A percentile compares a stretch with the other conserved stretches of the same genome.
Conservation (phyloP, 2,113 vertebrate species). For the Aramus guarauna region DNA sequence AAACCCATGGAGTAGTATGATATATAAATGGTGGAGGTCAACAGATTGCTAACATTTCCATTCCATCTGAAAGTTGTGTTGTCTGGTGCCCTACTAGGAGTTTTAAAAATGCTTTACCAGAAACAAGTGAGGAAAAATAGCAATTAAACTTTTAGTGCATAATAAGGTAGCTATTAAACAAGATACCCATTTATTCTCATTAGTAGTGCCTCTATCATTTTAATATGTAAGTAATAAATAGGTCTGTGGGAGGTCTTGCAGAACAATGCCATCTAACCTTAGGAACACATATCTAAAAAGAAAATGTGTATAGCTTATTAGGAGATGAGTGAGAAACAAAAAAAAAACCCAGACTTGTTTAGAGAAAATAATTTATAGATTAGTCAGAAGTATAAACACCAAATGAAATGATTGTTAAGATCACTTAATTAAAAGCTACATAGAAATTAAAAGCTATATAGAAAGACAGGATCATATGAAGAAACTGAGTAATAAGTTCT, state of each 20-base stretch:
- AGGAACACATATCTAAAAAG: neutral
- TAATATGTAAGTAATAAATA: neutral
- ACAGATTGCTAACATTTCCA: neutral
- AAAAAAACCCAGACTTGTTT: neutral
- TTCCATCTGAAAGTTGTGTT: neutral
- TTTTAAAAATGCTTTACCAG: neutral
- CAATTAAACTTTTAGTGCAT: neutral
- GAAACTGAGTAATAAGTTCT: neutral
- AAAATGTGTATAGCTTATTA: neutral
- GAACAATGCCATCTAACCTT: neutral
- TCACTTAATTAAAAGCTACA: neutral
- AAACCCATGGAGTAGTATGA: accelerated
- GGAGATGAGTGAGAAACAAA: neutral
- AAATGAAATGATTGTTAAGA: neutral
- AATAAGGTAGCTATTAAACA: neutral
- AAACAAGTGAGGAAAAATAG: neutral
- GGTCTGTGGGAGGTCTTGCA: neutral
- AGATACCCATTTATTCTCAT: neutral
- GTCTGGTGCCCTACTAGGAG: neutral
- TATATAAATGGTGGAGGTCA: neutral
- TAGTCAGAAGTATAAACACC: neutral
- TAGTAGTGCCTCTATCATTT: neutral
- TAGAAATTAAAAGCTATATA: neutral
- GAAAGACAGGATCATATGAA: neutral
- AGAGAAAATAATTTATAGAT: neutral